Percentiles rank a stretch among this genome's conserved stretches.
phyloP scores from a whole-genome alignment of 2,797 vertebrate genomes.

The Typhlichthys eigenmanni region DNA sequence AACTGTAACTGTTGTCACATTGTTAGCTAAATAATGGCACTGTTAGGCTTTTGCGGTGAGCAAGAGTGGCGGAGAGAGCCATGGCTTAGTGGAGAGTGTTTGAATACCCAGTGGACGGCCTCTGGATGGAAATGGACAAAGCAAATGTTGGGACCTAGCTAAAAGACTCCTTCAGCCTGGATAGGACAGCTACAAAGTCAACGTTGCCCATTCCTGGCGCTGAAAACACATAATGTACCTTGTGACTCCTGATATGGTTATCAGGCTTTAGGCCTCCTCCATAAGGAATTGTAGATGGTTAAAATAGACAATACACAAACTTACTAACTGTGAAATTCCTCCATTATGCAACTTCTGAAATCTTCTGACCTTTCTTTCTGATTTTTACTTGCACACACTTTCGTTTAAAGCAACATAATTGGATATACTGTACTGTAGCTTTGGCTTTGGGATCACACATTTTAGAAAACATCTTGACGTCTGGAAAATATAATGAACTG shows the following conservation, averaged over 20 bases:
- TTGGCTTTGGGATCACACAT: no score
- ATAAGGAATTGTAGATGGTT: no score
- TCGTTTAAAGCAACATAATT: no score
- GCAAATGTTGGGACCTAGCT: slow-evolving; percentile 33
- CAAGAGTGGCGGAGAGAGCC: slow-evolving; percentile 2
- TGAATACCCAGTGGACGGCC: slow-evolving; percentile 28
- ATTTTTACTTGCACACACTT: no score
- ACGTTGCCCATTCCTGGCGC: slow-evolving; percentile 19
- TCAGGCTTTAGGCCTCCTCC: no score
- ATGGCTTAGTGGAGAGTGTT: slow-evolving; percentile 20
- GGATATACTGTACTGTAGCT: no score
- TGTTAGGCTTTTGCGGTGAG: neutral
- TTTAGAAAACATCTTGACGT: no score
- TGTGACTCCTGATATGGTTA: neutral
- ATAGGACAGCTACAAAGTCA: slow-evolving; percentile 42
- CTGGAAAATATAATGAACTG: no score
- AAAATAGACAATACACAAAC: no score
- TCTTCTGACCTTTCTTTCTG: no score
- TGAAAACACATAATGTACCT: neutral
- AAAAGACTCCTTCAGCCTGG: slow-evolving; percentile 6
- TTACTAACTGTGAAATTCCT: no score
- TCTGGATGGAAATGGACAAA: slow-evolving; percentile 48
- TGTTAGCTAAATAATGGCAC: neutral
- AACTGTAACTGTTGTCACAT: neutral
- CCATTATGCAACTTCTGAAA: neutral